phyloP scores from a whole-genome alignment of 2,113 vertebrate species.

The Phrynosoma blainvillii region DNA sequence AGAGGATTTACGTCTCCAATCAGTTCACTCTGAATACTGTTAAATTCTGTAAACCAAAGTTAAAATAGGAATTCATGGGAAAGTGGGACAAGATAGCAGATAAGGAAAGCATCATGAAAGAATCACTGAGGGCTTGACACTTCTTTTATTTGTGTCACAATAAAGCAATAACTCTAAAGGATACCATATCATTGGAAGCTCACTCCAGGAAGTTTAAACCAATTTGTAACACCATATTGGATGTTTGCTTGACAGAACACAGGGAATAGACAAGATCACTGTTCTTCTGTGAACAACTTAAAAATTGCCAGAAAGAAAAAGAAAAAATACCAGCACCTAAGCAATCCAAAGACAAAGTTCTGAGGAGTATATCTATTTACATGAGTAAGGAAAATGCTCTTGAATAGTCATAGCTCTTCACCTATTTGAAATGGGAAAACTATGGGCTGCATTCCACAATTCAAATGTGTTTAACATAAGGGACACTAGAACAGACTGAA shows the following conservation, averaged over 20 bases:
- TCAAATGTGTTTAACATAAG: background rate
- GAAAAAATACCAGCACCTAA: background rate
- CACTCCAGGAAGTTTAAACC: constrained; percentile 13
- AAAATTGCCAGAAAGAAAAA: background rate
- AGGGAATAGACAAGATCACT: constrained; percentile 13
- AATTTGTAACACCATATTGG: constrained; percentile 16
- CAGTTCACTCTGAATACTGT: background rate
- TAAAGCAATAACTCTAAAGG: constrained; percentile 20
- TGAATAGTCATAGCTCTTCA: background rate
- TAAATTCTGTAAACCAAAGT: constrained; percentile 6
- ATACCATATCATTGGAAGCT: constrained; percentile 23
- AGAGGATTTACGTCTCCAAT: background rate
- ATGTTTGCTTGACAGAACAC: constrained; percentile 2
- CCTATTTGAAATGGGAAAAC: background rate
- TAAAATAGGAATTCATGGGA: constrained; percentile 17
- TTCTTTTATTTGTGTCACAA: constrained; percentile 29
- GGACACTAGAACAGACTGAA: background rate
- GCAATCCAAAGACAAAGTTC: background rate
- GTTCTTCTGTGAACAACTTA: constrained; percentile 9
- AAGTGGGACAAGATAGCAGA: constrained; percentile 16
- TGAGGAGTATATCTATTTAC: background rate
- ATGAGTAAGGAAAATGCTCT: background rate
- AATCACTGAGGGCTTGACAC: constrained; percentile 5
- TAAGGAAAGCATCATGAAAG: constrained; percentile 29
- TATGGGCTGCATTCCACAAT: background rate